These are phyloP conservation scores for Parambassis ranga DNA, from an alignment of 2,797 vertebrate species.

Conservation along the genomic window DNA sequence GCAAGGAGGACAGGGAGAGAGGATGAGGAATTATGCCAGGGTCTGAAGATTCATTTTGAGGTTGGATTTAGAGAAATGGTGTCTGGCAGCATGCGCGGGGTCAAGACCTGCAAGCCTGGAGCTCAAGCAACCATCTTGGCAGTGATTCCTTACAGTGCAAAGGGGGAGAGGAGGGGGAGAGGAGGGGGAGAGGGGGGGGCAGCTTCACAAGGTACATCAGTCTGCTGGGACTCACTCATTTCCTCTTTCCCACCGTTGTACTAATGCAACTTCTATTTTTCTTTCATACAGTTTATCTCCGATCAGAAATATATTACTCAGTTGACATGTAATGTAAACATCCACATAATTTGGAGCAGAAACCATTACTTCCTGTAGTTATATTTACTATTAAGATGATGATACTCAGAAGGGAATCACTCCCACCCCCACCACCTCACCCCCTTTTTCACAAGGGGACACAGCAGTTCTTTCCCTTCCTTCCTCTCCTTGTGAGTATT, in stretches of 20 bases:
- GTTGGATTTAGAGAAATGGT: conserved; percentile 69
- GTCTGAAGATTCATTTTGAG: conserved; percentile 75
- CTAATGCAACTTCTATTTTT: conserved; percentile 78
- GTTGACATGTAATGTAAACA: conserved; percentile 80
- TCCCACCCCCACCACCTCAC: too few species aligned
- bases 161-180: conserved; percentile 53
- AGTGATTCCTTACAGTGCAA: conserved; percentile 65
- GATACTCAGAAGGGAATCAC: conserved; percentile 68
- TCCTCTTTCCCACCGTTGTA: conserved; percentile 83
- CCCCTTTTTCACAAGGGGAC: too few species aligned
- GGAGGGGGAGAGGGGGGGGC: conserved; percentile 66
- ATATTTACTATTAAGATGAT: conserved; percentile 74
- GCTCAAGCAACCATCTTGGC: conserved; percentile 71
- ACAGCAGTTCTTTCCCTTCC: conserved; percentile 1
- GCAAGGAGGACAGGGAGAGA: conserved; percentile 50
- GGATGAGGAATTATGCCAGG: conserved; percentile 53
- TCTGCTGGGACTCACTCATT: conserved; percentile 84
- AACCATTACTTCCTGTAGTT: conserved; percentile 86
- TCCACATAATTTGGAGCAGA: conserved; percentile 81
- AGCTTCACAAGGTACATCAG: conserved; percentile 85
- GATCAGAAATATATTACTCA: conserved; percentile 86
- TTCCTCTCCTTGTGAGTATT: conserved; percentile 67
- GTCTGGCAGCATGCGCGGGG: conserved; percentile 63
- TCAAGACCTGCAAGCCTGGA: conserved; percentile 65
- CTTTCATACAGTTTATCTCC: conserved; percentile 85